Conservation (phyloP, 2,888 invertebrate species). For the Himalopsyche kuldschensis region DNA sequence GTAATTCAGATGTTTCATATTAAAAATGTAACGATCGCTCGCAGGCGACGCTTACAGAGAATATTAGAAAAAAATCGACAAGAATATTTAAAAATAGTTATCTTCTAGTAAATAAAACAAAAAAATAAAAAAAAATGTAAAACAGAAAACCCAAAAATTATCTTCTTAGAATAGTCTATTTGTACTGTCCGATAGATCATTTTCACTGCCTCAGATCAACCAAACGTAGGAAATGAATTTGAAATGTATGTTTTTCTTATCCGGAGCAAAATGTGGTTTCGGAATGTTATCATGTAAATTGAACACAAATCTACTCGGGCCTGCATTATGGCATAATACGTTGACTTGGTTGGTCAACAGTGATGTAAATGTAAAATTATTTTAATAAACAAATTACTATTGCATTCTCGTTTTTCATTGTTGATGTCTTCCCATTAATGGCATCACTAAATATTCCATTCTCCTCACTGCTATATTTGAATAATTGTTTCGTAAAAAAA, state of each 20-base stretch:
- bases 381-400: slow-evolving; percentile 38
- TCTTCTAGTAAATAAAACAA: slow-evolving; percentile 15
- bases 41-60: slow-evolving; percentile 6
- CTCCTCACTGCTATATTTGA: too few relatives aligned
- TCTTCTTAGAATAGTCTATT: slow-evolving; percentile 39
- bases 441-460: too few relatives aligned
- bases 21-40: slow-evolving; percentile 3
- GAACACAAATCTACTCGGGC: neutral
- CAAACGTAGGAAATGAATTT: slow-evolving; percentile 4
- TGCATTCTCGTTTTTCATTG: neutral
- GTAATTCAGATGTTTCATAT: slow-evolving; percentile 15
- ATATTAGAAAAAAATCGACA: slow-evolving; percentile 25
- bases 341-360: slow-evolving; percentile 32
- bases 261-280: neutral
- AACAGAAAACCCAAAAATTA: slow-evolving; percentile 40
- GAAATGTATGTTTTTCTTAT: neutral
- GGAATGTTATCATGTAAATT: neutral
- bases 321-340: neutral
- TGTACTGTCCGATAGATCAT: slow-evolving; percentile 37
- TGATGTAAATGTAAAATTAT: slow-evolving; percentile 36
- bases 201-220: slow-evolving; percentile 35
- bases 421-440: too few relatives aligned
- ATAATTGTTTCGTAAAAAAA: too few relatives aligned
- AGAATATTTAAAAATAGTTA: slow-evolving; percentile 19
- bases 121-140: slow-evolving; percentile 35